Evolutionary conservation across 2,888 invertebrate genomes (phyloP), one percentile per base, ranked within the genome.

Genomic region (Apotomis betuletana): DNA sequence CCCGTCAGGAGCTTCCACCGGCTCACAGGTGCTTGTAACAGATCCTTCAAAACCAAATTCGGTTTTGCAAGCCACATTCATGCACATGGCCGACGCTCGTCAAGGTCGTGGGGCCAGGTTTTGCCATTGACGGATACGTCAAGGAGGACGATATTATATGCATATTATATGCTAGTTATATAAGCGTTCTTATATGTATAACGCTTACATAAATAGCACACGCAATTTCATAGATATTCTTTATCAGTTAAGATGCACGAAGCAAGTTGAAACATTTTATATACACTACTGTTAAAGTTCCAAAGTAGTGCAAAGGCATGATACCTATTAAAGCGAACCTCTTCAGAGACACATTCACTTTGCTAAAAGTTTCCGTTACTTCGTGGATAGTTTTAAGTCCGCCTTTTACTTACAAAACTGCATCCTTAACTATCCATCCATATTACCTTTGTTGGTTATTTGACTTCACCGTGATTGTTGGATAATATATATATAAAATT

Each of bases 1-100:
- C 95, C 96, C 0, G 94, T 97, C 59, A 94, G 96, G 75, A 96
- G 97, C 82, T 97, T 96, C 88, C 96, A 97, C 85, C 95, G 96
- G 81, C 93, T 97, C 8, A 96, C 95, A 85, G n/a, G n/a, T n/a
- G 15, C 27, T 27, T 27, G 27, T 27, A 27, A 27, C 27, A 27
- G 27, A 27, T 27, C 27, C 27, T 27, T 27, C 27, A 27, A 27
- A 27, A 27, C 27, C 2, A 27, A 27, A 27, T 27, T 27, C 27
- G 27, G 27, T 27, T 27, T 27, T 27, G 27, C 27, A 27, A 27
- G 27, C 27, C 27, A 27, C 2, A 27, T 27, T 27, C 27, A 2
- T 27, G 27, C 27, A 27, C 27, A 27, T 27, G 27, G 27, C 27
- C 27, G 27, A 27, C 27, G 27, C 27, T 27, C 27, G 27, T 27